phyloP scores from a whole-genome alignment of 2,113 vertebrate genomes.

The Microtus montanus region DNA sequence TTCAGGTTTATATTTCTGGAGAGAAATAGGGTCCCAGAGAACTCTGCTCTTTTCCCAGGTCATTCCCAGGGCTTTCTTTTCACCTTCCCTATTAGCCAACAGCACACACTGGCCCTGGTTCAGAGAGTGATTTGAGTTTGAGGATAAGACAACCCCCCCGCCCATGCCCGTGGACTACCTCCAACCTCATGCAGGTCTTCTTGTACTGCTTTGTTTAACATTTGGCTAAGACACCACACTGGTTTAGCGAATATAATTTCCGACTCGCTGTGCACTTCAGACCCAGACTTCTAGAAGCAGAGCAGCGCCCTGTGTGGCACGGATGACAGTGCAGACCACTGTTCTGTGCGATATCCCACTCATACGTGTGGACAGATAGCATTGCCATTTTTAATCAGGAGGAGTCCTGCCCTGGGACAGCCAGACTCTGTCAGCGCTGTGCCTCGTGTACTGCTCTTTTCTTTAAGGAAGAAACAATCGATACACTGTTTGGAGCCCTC shows the following conservation, averaged over 20 bases:
- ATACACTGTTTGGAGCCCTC: conserved; percentile 44
- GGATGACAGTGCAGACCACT: background rate
- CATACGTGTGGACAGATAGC: rapidly evolving
- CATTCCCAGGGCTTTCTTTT: background rate
- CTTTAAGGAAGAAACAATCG: conserved; percentile 2
- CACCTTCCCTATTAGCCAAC: rapidly evolving
- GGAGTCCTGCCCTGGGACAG: background rate
- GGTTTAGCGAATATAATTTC: rapidly evolving
- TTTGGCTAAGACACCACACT: background rate
- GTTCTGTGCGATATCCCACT: rapidly evolving
- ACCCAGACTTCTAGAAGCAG: background rate
- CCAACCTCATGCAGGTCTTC: background rate
- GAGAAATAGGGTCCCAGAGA: background rate
- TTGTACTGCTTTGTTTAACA: background rate
- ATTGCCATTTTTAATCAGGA: background rate
- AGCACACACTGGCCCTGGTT: background rate
- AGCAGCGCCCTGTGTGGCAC: rapidly evolving
- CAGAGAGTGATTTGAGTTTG: background rate
- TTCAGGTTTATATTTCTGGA: background rate
- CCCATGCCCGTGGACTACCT: background rate
- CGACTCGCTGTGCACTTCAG: too few species aligned
- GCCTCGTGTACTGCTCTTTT: conserved; percentile 19
- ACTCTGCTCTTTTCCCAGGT: background rate
- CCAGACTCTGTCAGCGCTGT: background rate
- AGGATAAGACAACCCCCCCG: too few species aligned